Percentiles rank a stretch among this genome's conserved stretches.
Evolutionary conservation across 2,888 invertebrate genomes (phyloP).

Genomic region (Cacoxenus indagator): DNA sequence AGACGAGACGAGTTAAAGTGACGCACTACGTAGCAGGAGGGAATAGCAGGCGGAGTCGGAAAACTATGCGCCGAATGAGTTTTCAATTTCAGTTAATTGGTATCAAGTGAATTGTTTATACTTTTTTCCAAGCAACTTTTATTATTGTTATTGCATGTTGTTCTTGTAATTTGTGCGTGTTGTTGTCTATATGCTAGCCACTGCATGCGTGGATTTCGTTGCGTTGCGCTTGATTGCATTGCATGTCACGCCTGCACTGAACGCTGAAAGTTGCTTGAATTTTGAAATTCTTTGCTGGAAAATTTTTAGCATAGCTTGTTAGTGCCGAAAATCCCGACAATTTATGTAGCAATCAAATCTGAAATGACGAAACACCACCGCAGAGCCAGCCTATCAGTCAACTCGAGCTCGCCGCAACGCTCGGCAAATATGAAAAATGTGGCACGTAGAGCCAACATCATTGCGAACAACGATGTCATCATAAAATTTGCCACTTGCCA

Average conservation of each 20-base stretch:
- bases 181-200: not conserved
- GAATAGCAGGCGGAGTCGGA: not conserved
- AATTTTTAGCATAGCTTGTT: not conserved
- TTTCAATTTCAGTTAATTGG: conserved; percentile 28
- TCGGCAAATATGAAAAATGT: too few relatives aligned
- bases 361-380: not conserved
- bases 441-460: too few relatives aligned
- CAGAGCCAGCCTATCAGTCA: not conserved
- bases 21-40: not conserved
- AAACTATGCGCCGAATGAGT: conserved; percentile 14
- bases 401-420: not conserved
- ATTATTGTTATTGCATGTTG: not conserved
- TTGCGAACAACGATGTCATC: not conserved
- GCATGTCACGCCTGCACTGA: too few relatives aligned
- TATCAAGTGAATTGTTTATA: conserved; percentile 14
- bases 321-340: not conserved
- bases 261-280: too few relatives aligned
- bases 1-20: not conserved
- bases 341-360: conserved; percentile 9
- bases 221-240: not conserved
- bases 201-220: not conserved
- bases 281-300: too few relatives aligned
- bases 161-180: not conserved
- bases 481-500: not conserved
- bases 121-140: not conserved